These are phyloP conservation scores for Cremastobaeus sp. DNA, from an alignment of 2,888 invertebrate genomes.

Conservation along the genomic window DNA sequence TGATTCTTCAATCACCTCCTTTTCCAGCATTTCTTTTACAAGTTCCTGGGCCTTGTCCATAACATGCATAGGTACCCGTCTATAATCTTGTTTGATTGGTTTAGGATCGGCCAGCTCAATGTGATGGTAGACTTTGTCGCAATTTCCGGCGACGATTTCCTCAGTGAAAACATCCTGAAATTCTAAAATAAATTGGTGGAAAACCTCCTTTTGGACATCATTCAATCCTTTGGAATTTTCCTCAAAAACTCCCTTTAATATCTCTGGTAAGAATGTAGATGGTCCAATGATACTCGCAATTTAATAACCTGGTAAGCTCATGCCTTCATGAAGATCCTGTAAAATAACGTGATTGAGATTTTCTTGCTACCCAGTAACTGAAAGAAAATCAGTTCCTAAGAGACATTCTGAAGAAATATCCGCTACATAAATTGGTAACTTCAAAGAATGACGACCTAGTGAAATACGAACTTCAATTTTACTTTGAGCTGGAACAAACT, in stretches of 20 bases:
- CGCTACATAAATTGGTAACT: background rate
- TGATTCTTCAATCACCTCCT: background rate
- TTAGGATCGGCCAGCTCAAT: background rate
- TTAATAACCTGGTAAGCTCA: background rate
- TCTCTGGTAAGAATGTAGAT: background rate
- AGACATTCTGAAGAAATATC: background rate
- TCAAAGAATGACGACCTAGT: background rate
- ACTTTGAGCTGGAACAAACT: background rate
- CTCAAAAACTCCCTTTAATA: background rate
- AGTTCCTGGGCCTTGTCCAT: constrained; percentile 1
- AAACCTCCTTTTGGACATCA: background rate
- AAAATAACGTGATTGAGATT: background rate
- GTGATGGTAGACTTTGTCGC: background rate
- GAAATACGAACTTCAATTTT: background rate
- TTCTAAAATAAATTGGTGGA: background rate
- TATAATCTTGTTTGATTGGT: constrained; percentile 8
- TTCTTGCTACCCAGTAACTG: background rate
- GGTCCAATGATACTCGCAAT: constrained; percentile 12
- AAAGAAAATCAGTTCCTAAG: background rate
- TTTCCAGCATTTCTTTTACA: constrained; percentile 5
- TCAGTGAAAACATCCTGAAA: constrained; percentile 27
- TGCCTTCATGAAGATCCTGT: background rate
- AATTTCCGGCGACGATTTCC: constrained; percentile 8
- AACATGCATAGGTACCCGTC: constrained; percentile 2
- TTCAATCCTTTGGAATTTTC: constrained; percentile 2